Base-by-base conservation (phyloP, 1,140 invertebrate species). In the Drosophila yakuba region DNA sequence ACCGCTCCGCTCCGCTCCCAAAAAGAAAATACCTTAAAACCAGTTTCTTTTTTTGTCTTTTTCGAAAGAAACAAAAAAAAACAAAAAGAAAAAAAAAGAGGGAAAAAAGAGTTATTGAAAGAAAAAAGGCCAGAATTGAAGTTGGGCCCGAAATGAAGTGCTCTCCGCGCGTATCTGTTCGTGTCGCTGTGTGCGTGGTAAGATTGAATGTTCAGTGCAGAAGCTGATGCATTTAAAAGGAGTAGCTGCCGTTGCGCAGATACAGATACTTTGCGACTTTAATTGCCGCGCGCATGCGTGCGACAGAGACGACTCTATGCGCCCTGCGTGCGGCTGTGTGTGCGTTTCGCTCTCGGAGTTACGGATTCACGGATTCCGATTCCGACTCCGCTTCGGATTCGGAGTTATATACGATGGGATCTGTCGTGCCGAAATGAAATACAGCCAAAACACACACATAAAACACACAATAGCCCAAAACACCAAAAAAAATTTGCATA, bases 11-110 rank as follows among this genome's bases (percentile, higher is more conserved):
- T 76, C 23, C 28, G 32, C 72, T 76, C 63, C 44, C 32, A 78
- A 78, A 89, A 91, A 90, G 80, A 90, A 84, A 90, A 88, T 85
- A 91, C 86, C 90, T 91, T 90, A 91, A 91, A 91, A 91, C 90
- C 90, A 90, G 90, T 91, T 91, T 76, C 48, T 75, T 63, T 75
- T 67, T 67, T 54, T 64, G 43, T 59, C 38, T 73, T 73, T 61
- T 88, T 86, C 57, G 61, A 78, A 86, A 86, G 32, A 14, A 28
- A 50, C 32, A 32, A 28, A 28, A 50, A 6, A 28, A 50, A 32
- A n/a, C n/a, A n/a, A n/a, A n/a, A n/a, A n/a, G n/a, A 15, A 50
- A 14, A 28, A 50, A 50, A 32, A 28, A 32, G n/a, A 32, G 15
- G 72, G n/a, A 32, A 50, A 50, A 45, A 47, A 47, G 80, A 74